Base-by-base conservation (phyloP, 2,888 invertebrate genomes). In the Magallana nippona region DNA sequence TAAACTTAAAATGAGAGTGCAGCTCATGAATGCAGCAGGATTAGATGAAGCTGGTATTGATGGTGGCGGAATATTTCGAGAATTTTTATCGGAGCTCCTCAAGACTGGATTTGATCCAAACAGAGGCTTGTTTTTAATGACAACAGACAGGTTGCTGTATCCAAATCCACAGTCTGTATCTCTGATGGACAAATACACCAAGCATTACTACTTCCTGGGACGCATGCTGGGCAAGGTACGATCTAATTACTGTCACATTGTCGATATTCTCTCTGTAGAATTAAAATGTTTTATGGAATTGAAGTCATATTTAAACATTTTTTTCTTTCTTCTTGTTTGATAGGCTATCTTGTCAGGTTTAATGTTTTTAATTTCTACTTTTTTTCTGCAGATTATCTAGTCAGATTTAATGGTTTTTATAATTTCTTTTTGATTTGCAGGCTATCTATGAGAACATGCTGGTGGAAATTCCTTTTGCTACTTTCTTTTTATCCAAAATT, bases 1-100 rank as follows among this genome's bases (percentile, higher is more conserved):
- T 91, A 96, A 97, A 87, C 95, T 97, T 85, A 97, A 97, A 92
- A 96, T 99, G 93, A 95, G 98, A 79, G 97, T 99, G 3, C 98
- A 98, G 92, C 95, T 99, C 89, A 96, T 98, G 78, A 99, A 98
- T 92, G 96, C 96, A 84, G 97, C 97, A 1, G 99, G 99, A 0
- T 95, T 98, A 17, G 97, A 98, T 90, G 99, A 99, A 94, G 98
- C 98, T 0, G 99, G 99, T 0, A 97, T 99, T 1, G 99, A 99
- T 94, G 99, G 99, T 1, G 99, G 99, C 1, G 99, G 99, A 0
- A 96, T 99, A 17, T 98, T 98, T 93, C 96, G 99, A 79, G 99
- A 99, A 94, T 99, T 99, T 94, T 95, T 99, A 2, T 97, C 97
- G 1, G 98, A 99, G 94, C 95, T 99, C 13, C 95, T 99, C 55